These are phyloP conservation scores for Netelia virgata DNA, from an alignment of 2,888 invertebrate species.

Conservation along the genomic window DNA sequence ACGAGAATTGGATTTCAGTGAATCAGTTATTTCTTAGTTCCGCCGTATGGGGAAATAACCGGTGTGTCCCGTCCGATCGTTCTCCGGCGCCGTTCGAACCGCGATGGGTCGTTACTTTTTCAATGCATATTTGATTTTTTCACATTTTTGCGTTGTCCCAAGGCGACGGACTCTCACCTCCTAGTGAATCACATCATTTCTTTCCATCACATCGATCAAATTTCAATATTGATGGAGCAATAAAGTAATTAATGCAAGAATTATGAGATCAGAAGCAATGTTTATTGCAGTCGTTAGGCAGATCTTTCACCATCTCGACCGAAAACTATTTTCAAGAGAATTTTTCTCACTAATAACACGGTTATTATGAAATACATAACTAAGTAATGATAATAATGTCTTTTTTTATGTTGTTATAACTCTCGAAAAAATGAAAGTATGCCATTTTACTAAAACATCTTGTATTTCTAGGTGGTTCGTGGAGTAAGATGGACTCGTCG, in stretches of 20 bases:
- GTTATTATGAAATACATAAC: not conserved
- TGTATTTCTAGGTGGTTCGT: not conserved
- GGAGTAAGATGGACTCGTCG: not conserved
- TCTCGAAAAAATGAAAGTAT: not conserved
- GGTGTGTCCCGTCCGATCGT: slow-evolving; percentile 37
- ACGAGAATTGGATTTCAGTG: slow-evolving; percentile 46
- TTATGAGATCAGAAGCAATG: not conserved
- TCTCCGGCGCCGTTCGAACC: slow-evolving; percentile 21
- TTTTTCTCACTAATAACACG: not conserved
- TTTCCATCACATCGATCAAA: slow-evolving; percentile 32
- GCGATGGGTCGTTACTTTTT: slow-evolving; percentile 56
- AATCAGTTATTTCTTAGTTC: slow-evolving; percentile 52
- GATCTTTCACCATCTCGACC: not conserved
- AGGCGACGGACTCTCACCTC: not conserved
- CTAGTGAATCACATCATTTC: slow-evolving; percentile 14
- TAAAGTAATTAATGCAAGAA: slow-evolving; percentile 29
- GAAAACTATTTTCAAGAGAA: not conserved
- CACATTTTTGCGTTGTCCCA: not conserved
- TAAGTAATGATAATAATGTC: not conserved
- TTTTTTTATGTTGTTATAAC: not conserved
- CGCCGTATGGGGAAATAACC: slow-evolving; percentile 52
- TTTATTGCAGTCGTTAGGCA: not conserved
- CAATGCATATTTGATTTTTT: slow-evolving; percentile 66
- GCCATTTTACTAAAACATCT: not conserved
- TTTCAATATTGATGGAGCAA: slow-evolving; percentile 41